Evolutionary conservation across 1,140 invertebrate genomes (phyloP), one percentile per base, ranked within the genome.

Genomic region (Galleria mellonella): DNA sequence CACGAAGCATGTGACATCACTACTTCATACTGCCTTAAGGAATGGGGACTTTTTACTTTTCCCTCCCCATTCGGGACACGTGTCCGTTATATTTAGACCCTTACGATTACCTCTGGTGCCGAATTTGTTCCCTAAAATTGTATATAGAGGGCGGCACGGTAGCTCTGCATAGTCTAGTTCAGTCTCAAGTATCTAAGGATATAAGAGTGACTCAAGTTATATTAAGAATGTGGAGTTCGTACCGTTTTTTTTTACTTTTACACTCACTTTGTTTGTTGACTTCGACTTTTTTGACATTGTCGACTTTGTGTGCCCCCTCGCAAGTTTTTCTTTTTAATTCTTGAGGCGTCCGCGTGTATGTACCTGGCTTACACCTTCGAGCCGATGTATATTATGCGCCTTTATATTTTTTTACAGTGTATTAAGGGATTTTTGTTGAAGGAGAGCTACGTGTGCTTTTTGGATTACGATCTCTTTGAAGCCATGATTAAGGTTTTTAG

Each of bases 201-300:
- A 75, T 77, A 76, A 81, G 64, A 82, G 74, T 76, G 74, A 79
- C 72, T 83, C 77, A 83, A 83, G 79, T 83, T 83, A 83, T 82
- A 83, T 83, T 83, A 83, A 83, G 79, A 83, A 83, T 83, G 77
- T 83, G 77, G 70, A 82, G 69, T 70, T 79, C 68, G 72, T 77
- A 32, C 41, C 43, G 39, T 60, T 59, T 72, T 75, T 68, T 69
- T 70, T 68, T 66, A 59, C 69, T 76, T 71, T 73, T 74, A 63
- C 56, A 58, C 57, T 69, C 63, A 75, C 73, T 81, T 78, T 75
- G 77, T 78, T 78, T 83, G 77, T 84, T 72, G 74, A 78, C 62
- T 63, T 62, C 61, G 74, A 79, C 70, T 82, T 84, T 78, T 72
- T 72, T 79, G 77, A 84, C 79, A 84, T 78, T 79, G 75, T 75